Evolutionary conservation across 2,797 vertebrate species (phyloP), one percentile per base, ranked within the genome.

Genomic region (Heliangelus exortis): DNA sequence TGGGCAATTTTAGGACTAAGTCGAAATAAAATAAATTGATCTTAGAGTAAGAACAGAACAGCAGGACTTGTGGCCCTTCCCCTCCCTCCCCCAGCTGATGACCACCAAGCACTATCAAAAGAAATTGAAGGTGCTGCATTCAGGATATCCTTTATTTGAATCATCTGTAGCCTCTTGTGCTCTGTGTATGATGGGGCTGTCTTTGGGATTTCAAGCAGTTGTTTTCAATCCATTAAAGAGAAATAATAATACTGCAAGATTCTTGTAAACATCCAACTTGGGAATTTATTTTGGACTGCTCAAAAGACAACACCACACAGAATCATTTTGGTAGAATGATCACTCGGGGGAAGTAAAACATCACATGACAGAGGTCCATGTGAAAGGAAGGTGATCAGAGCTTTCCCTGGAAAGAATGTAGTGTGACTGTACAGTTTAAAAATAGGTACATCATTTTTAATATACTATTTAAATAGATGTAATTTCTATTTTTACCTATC

Each of bases 351-450:
- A 85, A 71, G 19, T 83, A 22, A 50, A 84, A 78, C 51, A 81
- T 31, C 63, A 61, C 26, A 26, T 15, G 36, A 62, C 28, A 65
- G 54, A 34, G 59, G 67, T 57, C 66, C 76, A 12, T 73, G 57
- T 78, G 73, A 78, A 88, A 87, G 65, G 33, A 89, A 93, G 72
- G 84, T 85, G 84, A 94, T 45, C 81, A 15, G 48, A 84, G 84
- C 87, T 95, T 61, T 92, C 63, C 82, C 82, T 76, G 90, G 90
- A 94, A 96, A 94, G 91, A 94, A 94, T 81, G 87, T 9, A 47
- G n/a, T 54, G 68, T 92, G 89, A 96, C 75, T 43, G 9, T 45
- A 54, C 15, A 61, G 82, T 91, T 92, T 93, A 95, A 96, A 96
- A 95, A 93, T 91, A 96, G 83, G 63, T 43, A 57, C 33, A 62